Conservation (phyloP, 2,797 vertebrate species). For the Poecile montanus region DNA sequence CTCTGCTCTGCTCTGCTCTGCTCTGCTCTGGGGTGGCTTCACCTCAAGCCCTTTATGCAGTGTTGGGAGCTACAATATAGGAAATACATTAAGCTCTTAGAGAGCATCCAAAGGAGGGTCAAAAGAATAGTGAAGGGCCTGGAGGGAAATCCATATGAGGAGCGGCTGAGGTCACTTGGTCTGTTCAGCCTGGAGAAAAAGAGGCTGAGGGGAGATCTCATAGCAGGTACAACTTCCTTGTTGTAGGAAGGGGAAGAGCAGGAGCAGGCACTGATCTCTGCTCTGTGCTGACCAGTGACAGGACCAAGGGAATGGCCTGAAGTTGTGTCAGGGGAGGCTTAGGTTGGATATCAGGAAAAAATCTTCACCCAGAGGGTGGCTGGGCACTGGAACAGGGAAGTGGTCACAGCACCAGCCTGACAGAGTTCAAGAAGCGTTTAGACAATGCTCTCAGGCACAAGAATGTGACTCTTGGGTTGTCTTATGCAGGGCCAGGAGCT, state of each 20-base stretch:
- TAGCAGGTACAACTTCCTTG: rapidly evolving
- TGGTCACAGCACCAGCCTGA: background rate
- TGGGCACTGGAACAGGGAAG: background rate
- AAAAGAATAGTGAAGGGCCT: background rate
- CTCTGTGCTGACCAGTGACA: too few species aligned
- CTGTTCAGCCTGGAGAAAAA: background rate
- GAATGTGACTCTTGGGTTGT: background rate
- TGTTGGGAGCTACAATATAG: background rate
- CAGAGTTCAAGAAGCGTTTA: background rate
- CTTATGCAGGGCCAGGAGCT: background rate
- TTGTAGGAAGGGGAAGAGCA: background rate
- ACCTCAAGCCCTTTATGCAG: rapidly evolving
- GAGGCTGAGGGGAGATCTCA: background rate
- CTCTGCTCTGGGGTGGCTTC: rapidly evolving
- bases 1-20: background rate
- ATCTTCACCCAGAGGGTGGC: rapidly evolving
- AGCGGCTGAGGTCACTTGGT: background rate
- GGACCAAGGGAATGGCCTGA: background rate
- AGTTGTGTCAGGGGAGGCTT: background rate
- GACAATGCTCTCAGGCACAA: rapidly evolving
- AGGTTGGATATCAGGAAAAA: background rate
- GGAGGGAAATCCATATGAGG: rapidly evolving
- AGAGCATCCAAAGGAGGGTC: background rate
- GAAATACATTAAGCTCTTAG: background rate
- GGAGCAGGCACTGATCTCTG: background rate